These are phyloP conservation scores for Pseudomyrmex dendroicus DNA, from an alignment of 1,140 invertebrate genomes.

Conservation along the genomic window DNA sequence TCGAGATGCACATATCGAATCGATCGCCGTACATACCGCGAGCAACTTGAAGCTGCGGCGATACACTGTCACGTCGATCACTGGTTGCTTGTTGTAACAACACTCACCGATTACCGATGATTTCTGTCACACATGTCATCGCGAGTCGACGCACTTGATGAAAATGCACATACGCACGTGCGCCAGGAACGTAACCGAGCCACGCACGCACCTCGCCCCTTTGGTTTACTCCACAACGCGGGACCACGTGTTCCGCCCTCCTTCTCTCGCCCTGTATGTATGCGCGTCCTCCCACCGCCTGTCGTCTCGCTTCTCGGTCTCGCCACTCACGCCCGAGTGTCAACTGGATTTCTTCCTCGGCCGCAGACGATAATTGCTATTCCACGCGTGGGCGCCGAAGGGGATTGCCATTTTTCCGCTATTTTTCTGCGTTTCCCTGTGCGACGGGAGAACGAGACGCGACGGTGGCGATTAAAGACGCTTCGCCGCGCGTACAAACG, in stretches of 20 bases:
- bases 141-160: constrained; percentile 13
- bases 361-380: constrained; percentile 83
- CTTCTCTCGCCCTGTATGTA: constrained; percentile 27
- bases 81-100: too few species aligned
- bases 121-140: constrained; percentile 64
- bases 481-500: constrained; percentile 22
- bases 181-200: constrained; percentile 74
- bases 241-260: constrained; percentile 63
- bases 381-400: constrained; percentile 78
- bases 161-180: constrained; percentile 72
- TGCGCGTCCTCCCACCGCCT: constrained; percentile 7
- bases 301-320: constrained; percentile 18
- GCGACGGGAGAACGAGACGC: not conserved
- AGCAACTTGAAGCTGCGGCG: not conserved
- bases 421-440: constrained; percentile 70
- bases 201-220: constrained; percentile 57
- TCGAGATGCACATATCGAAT: not conserved
- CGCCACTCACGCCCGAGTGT: constrained; percentile 76
- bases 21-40: not conserved
- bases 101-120: constrained; percentile 2
- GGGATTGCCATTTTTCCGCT: constrained; percentile 85
- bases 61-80: not conserved
- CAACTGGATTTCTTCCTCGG: constrained; percentile 86
- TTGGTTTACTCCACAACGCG: constrained; percentile 35
- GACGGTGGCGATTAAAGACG: too few species aligned